Evolutionary conservation across 2,888 invertebrate species (phyloP).

Genomic region (Beris morrisii): DNA sequence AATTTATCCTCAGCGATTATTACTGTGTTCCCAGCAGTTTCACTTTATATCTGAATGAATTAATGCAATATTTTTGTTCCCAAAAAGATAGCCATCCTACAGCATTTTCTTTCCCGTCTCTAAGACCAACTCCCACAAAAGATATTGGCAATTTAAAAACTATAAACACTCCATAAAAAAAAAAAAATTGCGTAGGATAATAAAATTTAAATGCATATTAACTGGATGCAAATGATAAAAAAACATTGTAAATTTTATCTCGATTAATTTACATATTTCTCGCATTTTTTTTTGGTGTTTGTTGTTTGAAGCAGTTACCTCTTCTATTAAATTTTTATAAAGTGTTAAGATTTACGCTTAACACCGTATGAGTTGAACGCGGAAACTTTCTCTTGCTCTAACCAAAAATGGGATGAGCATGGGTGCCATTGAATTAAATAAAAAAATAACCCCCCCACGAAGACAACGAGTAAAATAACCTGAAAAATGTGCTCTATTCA

Average conservation of each 20-base stretch:
- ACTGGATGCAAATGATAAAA: no score
- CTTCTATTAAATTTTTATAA: neutral
- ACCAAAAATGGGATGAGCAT: no score
- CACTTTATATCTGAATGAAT: no score
- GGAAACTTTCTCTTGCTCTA: neutral
- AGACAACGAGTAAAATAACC: no score
- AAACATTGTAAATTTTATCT: neutral
- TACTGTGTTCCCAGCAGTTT: no score
- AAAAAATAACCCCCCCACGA: no score
- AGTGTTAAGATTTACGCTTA: constrained; percentile 2
- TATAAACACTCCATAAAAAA: constrained; percentile 3
- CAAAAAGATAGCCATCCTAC: no score
- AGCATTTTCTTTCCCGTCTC: neutral
- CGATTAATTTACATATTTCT: constrained; percentile 22
- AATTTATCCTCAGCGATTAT: no score
- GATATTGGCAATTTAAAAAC: neutral
- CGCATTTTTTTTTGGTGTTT: constrained; percentile 2
- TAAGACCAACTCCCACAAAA: constrained; percentile 9
- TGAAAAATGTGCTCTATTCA: no score
- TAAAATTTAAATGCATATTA: constrained; percentile 4
- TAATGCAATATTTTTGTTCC: no score
- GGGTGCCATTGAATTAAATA: no score
- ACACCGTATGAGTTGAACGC: constrained; percentile 15
- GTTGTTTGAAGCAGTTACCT: no score
- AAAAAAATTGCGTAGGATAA: constrained; percentile 10